Base-by-base conservation (phyloP, 2,797 vertebrate genomes). In the Halcyon chelicuti region DNA sequence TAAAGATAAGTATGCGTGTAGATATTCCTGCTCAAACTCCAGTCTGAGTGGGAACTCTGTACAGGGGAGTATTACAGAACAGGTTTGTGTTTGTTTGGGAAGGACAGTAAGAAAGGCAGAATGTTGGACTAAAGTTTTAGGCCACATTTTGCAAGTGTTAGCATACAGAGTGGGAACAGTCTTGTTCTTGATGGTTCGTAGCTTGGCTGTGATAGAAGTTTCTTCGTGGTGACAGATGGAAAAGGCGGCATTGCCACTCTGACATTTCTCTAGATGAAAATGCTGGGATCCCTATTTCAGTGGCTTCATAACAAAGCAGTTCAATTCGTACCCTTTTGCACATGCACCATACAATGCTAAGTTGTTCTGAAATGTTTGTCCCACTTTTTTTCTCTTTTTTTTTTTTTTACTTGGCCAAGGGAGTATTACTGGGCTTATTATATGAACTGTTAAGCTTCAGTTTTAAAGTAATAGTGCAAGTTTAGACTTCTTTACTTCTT, bases 41-140 rank as follows among this genome's bases (percentile, higher is more conserved):
- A 0, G 33, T 21, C 35, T 29, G 75, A 0, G 1, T 10, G 72
- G 33, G 42, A 37, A 2, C 73, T 40, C 47, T 5, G 14, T 14
- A 1, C 1, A 0, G 5, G 67, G 26, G 8, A 17, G 15, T 9
- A 0, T 33, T 33, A 0, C 12, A 0, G 40, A 9, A 4, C 47
- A 12, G 80, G 25, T 10, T 22, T 28, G 60, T 31, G 77, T 5
- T 67, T 55, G 28, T 37, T 12, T 9, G 28, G n/a, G 54, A 4
- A 5, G 23, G 14, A 8, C 10, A 4, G 19, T 25, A 2, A 18
- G 44, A 4, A 31, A 23, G 35, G 7, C 28, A 18, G 5, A 19
- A 23, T 0, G 3, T 14, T 57, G 71, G 8, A 4, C 11, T 62
- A 0, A 76, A 33, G 49, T 62, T 71, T 72, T 25, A 46, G 87